Base-by-base conservation (phyloP, 2,888 invertebrate genomes). In the Ecdyonurus torrentis region DNA sequence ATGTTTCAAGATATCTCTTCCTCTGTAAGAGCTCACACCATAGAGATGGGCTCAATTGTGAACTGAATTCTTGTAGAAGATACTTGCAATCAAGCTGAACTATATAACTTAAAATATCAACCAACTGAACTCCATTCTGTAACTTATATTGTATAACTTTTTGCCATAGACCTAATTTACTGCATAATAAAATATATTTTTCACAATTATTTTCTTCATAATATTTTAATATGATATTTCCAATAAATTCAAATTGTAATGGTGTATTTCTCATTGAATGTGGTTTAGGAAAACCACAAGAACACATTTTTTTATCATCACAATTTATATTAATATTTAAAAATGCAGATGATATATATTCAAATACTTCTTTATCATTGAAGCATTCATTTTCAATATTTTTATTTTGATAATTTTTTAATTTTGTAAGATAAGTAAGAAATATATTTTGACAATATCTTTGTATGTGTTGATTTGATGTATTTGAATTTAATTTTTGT, bases 221-320 rank as follows among this genome's bases (percentile, higher is more conserved):
- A 60, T 23, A 22, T 19, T 25, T 24, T 25, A n/a, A 25, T 10
- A 60, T 23, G 18, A 25, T 23, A 7, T 25, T 60, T 19, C 19
- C 60, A 22, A 55, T 22, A 20, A 18, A 20, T 22, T 20, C 22
- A 22, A 55, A 55, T n/a, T 53, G 76, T 67, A 75, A 77, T 70
- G 71, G 71, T 66, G 73, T 72, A 68, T 74, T 74, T 58, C 73
- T 74, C 69, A 77, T 71, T 0, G 75, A 74, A 64, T 74, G 78
- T 0, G 83, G 82, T 25, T 81, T 71, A 0, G 83, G 83, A 69
- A 78, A 83, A 7, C 81, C 80, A 69, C 86, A 86, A 63, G 75
- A 74, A 69, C 85, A 85, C 58, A 78, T 78, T 73, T 69, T 68
- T 70, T 77, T 18, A 18, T 7, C 7, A 20, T 22, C 69, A 25